These are phyloP conservation scores for Pocillopora damicornis DNA, from an alignment of 64 coral and sea anemone species.

Conservation along the genomic window DNA sequence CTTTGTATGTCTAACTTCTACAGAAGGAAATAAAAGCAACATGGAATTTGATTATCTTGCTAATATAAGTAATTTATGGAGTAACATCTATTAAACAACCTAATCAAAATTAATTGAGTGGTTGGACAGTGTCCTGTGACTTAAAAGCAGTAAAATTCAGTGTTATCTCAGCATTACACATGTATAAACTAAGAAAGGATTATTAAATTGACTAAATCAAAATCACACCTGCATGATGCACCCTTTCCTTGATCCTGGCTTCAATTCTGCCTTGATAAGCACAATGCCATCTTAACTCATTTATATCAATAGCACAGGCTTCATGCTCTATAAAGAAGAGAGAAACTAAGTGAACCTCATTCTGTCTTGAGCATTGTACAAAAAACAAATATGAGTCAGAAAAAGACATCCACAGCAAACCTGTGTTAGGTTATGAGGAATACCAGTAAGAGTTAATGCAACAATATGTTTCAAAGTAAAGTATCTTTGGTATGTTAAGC, in stretches of 20 bases:
- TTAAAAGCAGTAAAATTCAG: background rate
- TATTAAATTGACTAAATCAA: background rate
- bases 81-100: background rate
- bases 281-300: conserved; percentile 97
- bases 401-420: too few species aligned
- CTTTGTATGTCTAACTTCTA: conserved; percentile 80
- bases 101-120: background rate
- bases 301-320: conserved; percentile 94
- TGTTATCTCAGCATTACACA: background rate
- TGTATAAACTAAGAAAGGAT: background rate
- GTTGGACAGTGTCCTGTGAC: too few species aligned
- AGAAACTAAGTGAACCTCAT: background rate
- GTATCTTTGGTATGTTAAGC: too few species aligned
- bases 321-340: conserved; percentile 74
- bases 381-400: too few species aligned
- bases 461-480: too few species aligned
- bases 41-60: background rate
- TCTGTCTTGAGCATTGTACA: background rate
- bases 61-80: background rate
- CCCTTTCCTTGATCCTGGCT: conserved; percentile 64
- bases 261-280: conserved; percentile 85
- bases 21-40: background rate
- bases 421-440: too few species aligned
- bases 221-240: conserved; percentile 81
- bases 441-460: too few species aligned